A percentile compares a stretch with the other conserved stretches of the same genome.
Conservation (phyloP, 2,797 vertebrate species). For the Bufotes viridis region DNA sequence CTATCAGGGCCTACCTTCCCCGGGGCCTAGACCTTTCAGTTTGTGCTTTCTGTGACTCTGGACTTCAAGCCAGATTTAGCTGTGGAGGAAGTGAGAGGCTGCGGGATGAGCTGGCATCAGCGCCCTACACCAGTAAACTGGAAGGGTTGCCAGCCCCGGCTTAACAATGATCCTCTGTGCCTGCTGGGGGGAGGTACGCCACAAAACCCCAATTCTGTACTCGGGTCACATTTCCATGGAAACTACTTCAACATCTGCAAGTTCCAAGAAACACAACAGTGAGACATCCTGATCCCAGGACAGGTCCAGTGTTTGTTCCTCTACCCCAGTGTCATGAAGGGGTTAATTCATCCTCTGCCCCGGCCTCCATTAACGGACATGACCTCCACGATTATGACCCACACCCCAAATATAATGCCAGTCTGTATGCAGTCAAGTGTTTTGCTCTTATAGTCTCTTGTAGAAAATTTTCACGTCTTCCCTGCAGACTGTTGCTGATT, state of each 20-base stretch:
- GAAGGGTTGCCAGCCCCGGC: constrained; percentile 23
- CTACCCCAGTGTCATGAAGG: not conserved
- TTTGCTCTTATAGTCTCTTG: not conserved
- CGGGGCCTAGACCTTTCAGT: not conserved
- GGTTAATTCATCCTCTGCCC: constrained; percentile 27
- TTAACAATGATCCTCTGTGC: constrained; percentile 56
- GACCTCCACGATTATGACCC: not conserved
- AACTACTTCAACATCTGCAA: constrained; percentile 53
- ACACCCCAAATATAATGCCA: not conserved
- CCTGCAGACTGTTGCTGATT: not conserved
- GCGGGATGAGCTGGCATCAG: constrained; percentile 33
- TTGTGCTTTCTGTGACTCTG: constrained; percentile 16
- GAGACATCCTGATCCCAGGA: constrained; percentile 39
- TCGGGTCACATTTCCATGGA: constrained; percentile 44
- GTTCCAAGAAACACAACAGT: constrained; percentile 43
- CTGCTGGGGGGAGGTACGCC: constrained; percentile 30
- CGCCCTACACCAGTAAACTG: constrained; percentile 36
- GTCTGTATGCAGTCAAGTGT: not conserved
- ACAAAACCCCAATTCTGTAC: constrained; percentile 52
- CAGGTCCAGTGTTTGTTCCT: not conserved
- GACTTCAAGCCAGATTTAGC: not conserved
- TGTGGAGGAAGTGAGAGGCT: not conserved
- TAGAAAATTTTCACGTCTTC: constrained; percentile 19
- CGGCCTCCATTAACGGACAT: not conserved
- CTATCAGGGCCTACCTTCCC: not conserved